These are phyloP conservation scores for Chaenodraco wilsoni DNA, from an alignment of 2,797 vertebrate species.

Conservation along the genomic window DNA sequence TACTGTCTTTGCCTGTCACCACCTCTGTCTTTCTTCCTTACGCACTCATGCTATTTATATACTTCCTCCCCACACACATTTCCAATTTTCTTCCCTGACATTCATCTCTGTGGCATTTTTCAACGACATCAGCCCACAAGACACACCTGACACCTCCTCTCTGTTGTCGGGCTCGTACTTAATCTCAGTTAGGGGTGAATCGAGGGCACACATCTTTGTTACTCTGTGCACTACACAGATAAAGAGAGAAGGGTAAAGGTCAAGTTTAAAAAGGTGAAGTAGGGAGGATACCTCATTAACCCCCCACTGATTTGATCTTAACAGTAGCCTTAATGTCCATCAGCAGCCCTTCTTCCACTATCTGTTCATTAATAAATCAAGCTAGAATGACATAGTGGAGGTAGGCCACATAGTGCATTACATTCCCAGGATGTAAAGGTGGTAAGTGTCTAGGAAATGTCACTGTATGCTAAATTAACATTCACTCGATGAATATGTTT, in stretches of 20 bases:
- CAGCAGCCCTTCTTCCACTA: not conserved
- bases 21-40: conserved; percentile 19
- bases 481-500: not conserved
- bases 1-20: conserved; percentile 3
- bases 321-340: conserved; percentile 12
- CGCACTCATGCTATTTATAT: conserved; percentile 4
- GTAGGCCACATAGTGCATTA: not conserved
- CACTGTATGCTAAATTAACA: not conserved
- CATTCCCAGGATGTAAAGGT: not conserved
- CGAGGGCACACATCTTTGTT: conserved; percentile 22
- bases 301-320: conserved; percentile 5
- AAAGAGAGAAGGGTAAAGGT: conserved; percentile 27
- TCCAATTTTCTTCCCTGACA: not conserved
- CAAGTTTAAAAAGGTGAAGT: conserved; percentile 28
- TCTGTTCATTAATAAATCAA: not conserved
- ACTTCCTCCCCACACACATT: conserved; percentile 11
- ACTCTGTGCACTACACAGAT: not conserved
- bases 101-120: conserved; percentile 42
- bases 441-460: not conserved
- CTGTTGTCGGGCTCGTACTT: conserved; percentile 33
- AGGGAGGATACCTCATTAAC: conserved; percentile 25
- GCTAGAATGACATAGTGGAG: not conserved
- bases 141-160: conserved; percentile 45
- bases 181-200: conserved; percentile 32
- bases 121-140: conserved; percentile 15